Base-by-base conservation (phyloP, 2,113 vertebrate genomes). In the Hyperopisus bebe region DNA sequence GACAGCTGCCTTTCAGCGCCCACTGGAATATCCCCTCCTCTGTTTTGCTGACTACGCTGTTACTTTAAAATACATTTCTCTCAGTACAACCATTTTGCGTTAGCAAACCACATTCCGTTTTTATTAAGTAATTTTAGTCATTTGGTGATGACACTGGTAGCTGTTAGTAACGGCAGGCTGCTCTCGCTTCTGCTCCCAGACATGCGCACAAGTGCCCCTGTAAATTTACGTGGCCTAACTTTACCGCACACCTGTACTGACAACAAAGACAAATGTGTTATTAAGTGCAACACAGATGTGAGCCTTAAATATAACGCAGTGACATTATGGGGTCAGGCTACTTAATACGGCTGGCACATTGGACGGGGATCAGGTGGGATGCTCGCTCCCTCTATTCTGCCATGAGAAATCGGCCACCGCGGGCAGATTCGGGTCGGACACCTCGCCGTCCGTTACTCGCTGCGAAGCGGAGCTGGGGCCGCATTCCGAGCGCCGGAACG, bases 181-280 rank as follows among this genome's bases (percentile, higher is more conserved):
- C 5, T 46, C 48, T 53, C 9, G n/a, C 48, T 66, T 13, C 19
- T 66, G n/a, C 27, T 19, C 3, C 35, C 5, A 39, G 42, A 88
- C 24, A 46, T 35, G 35, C 80, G 21, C 87, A 50, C 88, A 10
- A 19, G 42, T 42, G 44, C 9, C 35, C 31, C 48, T 6, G 27
- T 39, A 51, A 19, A 83, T 48, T 70, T 51, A 19, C 17, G 3
- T 42, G 7, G 31, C 74, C 27, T 35, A 46, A 82, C 31, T 80
- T 55, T n/a, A 7, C 70, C 13, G 17, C 48, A 55, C 55, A 91
- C 92, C 91, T 92, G 62, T 84, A 58, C 91, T 53, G 27, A 90
- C 94, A 94, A 94, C 94, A 94, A 95, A 94, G 94, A 95, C 93
- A 90, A 94, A 95, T 92, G 93, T 88, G 91, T 94, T 92, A 96